These are phyloP conservation scores for Drosophila kanekoi DNA, from an alignment of 2,888 invertebrate genomes.

Conservation along the genomic window DNA sequence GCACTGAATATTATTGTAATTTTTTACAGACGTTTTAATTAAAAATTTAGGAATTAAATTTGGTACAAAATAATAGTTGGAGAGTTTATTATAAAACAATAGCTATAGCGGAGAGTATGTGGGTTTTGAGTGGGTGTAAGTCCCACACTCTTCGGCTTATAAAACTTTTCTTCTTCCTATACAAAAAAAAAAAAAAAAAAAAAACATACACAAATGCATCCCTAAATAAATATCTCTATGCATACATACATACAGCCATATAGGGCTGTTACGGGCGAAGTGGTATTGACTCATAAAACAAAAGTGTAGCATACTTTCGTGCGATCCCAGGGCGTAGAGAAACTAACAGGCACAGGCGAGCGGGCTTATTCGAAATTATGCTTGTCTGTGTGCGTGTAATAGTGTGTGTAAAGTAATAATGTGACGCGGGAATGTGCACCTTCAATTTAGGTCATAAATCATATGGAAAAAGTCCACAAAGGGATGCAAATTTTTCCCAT, in stretches of 20 bases:
- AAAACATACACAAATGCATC: not conserved
- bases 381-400: not conserved
- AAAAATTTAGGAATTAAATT: not conserved
- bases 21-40: not conserved
- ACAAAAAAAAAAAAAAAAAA: not conserved
- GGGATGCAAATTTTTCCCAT: constrained; percentile 71
- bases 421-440: constrained; percentile 40
- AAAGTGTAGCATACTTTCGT: constrained; percentile 66
- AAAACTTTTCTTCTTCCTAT: too few relatives aligned
- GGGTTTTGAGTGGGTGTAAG: too few relatives aligned
- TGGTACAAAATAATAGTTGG: not conserved
- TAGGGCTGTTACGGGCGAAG: constrained; percentile 1
- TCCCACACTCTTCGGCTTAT: too few relatives aligned
- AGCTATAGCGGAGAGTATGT: too few relatives aligned
- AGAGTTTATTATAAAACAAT: not conserved
- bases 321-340: constrained; percentile 45
- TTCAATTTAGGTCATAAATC: constrained; percentile 78
- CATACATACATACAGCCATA: not conserved
- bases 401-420: constrained; percentile 47
- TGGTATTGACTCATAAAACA: constrained; percentile 59
- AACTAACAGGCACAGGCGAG: constrained; percentile 17
- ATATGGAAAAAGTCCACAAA: constrained; percentile 75
- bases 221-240: not conserved
- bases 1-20: too few relatives aligned
- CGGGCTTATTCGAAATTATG: constrained; percentile 7